Conservation (phyloP, 2,797 vertebrate genomes). For the Vultur gryphus region DNA sequence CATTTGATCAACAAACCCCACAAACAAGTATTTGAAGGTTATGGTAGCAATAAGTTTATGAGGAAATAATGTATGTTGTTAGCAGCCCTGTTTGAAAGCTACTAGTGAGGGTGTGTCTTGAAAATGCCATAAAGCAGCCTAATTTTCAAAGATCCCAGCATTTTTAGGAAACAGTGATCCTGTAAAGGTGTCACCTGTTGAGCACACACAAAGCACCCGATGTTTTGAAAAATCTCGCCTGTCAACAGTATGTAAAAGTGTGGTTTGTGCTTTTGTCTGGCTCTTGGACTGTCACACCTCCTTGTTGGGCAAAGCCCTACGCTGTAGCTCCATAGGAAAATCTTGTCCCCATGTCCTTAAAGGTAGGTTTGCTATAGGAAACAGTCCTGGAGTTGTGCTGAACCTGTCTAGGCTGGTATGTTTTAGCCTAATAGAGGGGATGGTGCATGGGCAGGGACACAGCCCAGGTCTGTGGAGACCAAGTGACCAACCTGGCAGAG, state of each 20-base stretch:
- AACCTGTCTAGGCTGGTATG: not conserved
- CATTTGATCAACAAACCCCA: not conserved
- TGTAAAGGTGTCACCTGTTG: not conserved
- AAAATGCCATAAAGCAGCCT: not conserved
- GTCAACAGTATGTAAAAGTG: not conserved
- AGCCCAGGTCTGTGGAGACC: not conserved
- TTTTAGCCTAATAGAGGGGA: not conserved
- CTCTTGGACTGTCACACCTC: not conserved
- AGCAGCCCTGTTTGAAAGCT: not conserved
- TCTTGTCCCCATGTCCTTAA: not conserved
- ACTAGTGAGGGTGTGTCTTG: not conserved
- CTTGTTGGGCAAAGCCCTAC: not conserved
- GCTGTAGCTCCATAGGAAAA: not conserved
- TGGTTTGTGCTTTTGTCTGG: not conserved
- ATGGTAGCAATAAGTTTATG: not conserved
- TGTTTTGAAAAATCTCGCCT: not conserved
- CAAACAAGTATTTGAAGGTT: not conserved
- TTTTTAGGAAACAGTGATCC: not conserved
- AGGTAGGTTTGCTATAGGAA: not conserved
- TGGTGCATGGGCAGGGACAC: not conserved
- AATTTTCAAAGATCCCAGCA: not conserved
- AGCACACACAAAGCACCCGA: not conserved
- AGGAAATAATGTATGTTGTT: not conserved
- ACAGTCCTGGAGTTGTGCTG: not conserved
- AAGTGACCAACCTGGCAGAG: not conserved